A percentile compares a stretch with the other conserved stretches of the same genome.
phyloP scores from a whole-genome alignment of 2,797 vertebrate genomes.

The Balearica regulorum region DNA sequence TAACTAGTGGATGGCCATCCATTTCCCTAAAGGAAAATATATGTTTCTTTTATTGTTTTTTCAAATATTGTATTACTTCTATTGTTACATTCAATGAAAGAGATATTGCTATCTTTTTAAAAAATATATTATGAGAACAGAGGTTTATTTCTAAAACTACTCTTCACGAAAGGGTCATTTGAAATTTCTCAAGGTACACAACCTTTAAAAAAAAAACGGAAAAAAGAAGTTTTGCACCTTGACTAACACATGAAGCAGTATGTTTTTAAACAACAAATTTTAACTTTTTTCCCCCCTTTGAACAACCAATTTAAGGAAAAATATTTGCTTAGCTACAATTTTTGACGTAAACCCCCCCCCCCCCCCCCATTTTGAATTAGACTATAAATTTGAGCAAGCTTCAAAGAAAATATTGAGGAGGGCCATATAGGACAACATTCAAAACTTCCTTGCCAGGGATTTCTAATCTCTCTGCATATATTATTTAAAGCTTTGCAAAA shows the following conservation, averaged over 20 bases:
- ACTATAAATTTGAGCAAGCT: background rate
- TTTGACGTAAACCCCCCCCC: no score
- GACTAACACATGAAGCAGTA: background rate
- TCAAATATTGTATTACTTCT: no score
- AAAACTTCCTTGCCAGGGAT: slow-evolving; percentile 24
- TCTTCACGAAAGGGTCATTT: background rate
- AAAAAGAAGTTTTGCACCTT: background rate
- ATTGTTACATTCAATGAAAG: no score
- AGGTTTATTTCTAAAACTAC: background rate
- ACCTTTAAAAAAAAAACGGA: background rate
- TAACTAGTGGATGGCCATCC: background rate
- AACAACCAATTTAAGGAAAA: background rate
- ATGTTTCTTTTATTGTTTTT: background rate
- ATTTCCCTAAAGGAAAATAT: background rate
- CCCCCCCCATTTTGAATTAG: slow-evolving; percentile 3
- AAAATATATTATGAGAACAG: background rate
- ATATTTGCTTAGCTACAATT: background rate
- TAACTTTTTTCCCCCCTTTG: background rate
- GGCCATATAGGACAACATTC: background rate
- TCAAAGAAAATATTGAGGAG: slow-evolving; percentile 5
- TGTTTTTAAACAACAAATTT: background rate
- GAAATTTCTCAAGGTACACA: background rate
- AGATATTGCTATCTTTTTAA: background rate
- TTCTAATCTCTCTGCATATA: slow-evolving; percentile 28
- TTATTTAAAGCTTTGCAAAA: slow-evolving; percentile 47